Conservation (phyloP, 2,888 invertebrate genomes). For the Cheilosia urbana region DNA sequence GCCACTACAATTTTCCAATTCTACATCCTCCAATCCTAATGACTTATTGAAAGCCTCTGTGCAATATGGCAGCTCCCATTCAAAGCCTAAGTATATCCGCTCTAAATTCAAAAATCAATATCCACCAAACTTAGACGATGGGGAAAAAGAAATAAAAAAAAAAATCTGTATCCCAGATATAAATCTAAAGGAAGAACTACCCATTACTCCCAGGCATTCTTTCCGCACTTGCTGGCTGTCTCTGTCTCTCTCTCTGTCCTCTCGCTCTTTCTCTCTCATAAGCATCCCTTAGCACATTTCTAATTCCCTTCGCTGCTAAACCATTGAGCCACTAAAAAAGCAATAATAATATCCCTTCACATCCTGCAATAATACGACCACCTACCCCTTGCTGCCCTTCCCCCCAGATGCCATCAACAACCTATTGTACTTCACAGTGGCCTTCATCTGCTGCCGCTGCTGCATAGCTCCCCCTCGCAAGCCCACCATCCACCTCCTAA, state of each 20-base stretch:
- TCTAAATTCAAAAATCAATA: slow-evolving; percentile 71
- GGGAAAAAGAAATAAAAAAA: slow-evolving; percentile 33
- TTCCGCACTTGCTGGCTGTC: slow-evolving; percentile 36
- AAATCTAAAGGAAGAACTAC: slow-evolving; percentile 71
- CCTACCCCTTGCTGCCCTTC: slow-evolving; percentile 23
- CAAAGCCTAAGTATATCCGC: slow-evolving; percentile 14
- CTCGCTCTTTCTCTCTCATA: background rate
- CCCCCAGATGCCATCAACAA: slow-evolving; percentile 56
- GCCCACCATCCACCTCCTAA: slow-evolving; percentile 58
- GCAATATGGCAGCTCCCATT: slow-evolving; percentile 30
- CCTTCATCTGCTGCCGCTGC: slow-evolving; percentile 51
- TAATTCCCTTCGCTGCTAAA: slow-evolving; percentile 73
- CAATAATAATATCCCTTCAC: slow-evolving; percentile 75
- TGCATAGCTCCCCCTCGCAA: slow-evolving; percentile 30
- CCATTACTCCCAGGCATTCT: slow-evolving; percentile 68
- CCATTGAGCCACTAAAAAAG: slow-evolving; percentile 75
- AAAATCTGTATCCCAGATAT: slow-evolving; percentile 65
- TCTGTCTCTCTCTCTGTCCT: background rate
- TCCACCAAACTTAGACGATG: slow-evolving; percentile 68
- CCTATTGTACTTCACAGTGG: slow-evolving; percentile 60
- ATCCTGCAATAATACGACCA: slow-evolving; percentile 69
- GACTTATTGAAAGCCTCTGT: slow-evolving; percentile 15
- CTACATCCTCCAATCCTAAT: slow-evolving; percentile 6
- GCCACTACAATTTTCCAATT: background rate
- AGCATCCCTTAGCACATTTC: slow-evolving; percentile 61